Evolutionary conservation across 2,797 vertebrate genomes (phyloP).

Genomic region (Leuciscus waleckii): DNA sequence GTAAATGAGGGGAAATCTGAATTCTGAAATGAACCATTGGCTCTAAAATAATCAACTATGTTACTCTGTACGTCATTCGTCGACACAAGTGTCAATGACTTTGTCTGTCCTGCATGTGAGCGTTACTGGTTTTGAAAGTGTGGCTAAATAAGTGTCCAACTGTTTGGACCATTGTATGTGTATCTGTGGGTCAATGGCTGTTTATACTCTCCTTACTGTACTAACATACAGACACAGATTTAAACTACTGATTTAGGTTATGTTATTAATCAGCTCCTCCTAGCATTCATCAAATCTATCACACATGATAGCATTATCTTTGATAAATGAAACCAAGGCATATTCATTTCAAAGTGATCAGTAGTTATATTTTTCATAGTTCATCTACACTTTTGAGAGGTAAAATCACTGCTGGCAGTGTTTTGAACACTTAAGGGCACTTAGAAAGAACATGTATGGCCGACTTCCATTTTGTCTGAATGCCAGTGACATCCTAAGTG

Average conservation of each 20-base stretch:
- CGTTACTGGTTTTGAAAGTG: not conserved
- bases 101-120: not conserved
- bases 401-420: slow-evolving; percentile 18
- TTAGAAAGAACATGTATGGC: slow-evolving; percentile 38
- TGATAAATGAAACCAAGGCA: slow-evolving; percentile 21
- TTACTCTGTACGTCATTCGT: not conserved
- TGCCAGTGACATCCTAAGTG: slow-evolving; percentile 51
- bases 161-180: not conserved
- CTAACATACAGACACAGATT: not conserved
- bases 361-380: slow-evolving; percentile 33
- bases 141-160: not conserved
- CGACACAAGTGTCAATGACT: not conserved
- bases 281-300: slow-evolving; percentile 16
- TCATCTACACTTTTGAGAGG: slow-evolving; percentile 26
- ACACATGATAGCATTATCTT: slow-evolving; percentile 36
- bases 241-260: not conserved
- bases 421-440: slow-evolving; percentile 37
- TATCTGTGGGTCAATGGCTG: not conserved
- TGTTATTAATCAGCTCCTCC: not conserved
- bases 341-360: slow-evolving; percentile 43
- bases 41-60: not conserved
- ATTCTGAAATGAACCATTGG: too few species aligned
- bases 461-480: slow-evolving; percentile 33
- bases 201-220: not conserved
- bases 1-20: not conserved